phyloP scores from a whole-genome alignment of 2,888 invertebrate species.

The Amphipoea lucens region DNA sequence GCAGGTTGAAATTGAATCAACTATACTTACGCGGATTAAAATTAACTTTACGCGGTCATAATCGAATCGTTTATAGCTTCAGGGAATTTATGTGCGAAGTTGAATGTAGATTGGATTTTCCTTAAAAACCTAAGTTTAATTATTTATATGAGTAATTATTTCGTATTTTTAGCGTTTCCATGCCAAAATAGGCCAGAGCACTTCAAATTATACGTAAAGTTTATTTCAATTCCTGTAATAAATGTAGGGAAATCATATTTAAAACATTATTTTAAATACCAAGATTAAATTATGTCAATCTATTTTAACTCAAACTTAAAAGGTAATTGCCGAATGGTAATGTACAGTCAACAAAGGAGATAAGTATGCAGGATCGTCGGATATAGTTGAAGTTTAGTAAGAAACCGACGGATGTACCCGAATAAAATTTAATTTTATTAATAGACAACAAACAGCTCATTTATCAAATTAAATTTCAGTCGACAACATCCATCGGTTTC shows the following conservation, averaged over 20 bases:
- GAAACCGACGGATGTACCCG: too few species aligned
- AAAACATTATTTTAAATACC: conserved; percentile 22
- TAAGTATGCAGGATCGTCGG: too few species aligned
- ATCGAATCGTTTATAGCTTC: not conserved
- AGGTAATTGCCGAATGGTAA: not conserved
- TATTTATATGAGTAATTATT: not conserved
- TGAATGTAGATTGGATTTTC: not conserved
- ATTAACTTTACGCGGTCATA: conserved; percentile 13
- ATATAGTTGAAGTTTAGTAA: too few species aligned
- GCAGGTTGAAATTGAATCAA: conserved; percentile 19
- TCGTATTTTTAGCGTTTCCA: not conserved
- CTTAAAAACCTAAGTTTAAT: conserved; percentile 7
- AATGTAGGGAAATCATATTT: conserved; percentile 8
- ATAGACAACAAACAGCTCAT: too few species aligned
- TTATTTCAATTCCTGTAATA: conserved; percentile 22
- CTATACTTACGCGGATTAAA: conserved; percentile 4
- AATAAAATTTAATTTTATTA: too few species aligned
- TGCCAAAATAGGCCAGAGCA: not conserved
- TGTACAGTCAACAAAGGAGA: not conserved
- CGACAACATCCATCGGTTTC: too few species aligned
- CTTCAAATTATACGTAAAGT: conserved; percentile 19
- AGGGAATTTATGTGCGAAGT: not conserved
- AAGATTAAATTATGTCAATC: conserved; percentile 18
- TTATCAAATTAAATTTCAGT: too few species aligned
- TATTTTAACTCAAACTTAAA: not conserved